Evolutionary conservation across 2,888 invertebrate species (phyloP), one percentile per base, ranked within the genome.

Genomic region (Platypus cylindrus): DNA sequence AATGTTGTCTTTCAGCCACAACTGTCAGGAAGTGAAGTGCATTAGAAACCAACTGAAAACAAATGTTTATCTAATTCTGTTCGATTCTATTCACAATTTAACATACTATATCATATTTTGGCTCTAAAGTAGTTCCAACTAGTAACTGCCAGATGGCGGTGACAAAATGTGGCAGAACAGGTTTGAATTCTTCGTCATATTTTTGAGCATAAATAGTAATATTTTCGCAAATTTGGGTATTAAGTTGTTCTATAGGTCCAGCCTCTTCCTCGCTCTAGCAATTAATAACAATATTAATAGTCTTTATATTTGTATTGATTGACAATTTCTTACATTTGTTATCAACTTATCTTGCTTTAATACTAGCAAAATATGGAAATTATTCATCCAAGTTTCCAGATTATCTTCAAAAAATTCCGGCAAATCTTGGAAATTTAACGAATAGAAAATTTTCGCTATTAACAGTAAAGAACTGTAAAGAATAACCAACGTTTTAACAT

Each of bases 341-440:
- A 79, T 75, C 40, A 94, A 65, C 17, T 75, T 66, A 2, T 79
- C 75, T 23, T 89, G 83, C 59, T 91, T 79, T 0, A 70, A 68
- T 37, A 75, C 80, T 20, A 98, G 67, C 18, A 98, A 66, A 17
- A 73, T 73, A 32, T 89, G 76, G 49, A 97, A 84, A 52, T 89
- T 77, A 0, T 75, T 73, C 94, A 98, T 97, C 97, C 98, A 98
- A 1, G 71, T 72, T 14, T 69, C 68, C 82, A 98, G 93, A 59
- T 95, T 93, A 58, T 99, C 97, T 62, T 98, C 98, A 59, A 98
- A 99, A 66, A 89, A 95, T 65, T 98, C 98, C 0, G 98, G 98
- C 48, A 98, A 65, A 63, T 98, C 98, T 70, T 98, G 98, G 46
- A 80, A 87, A 63, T 97, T 98, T 13, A 98, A 71, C 0, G 95